Percentiles rank a stretch among this genome's conserved stretches.
phyloP scores from a whole-genome alignment of 2,888 invertebrate genomes.

The Cecidostiba fungosa region DNA sequence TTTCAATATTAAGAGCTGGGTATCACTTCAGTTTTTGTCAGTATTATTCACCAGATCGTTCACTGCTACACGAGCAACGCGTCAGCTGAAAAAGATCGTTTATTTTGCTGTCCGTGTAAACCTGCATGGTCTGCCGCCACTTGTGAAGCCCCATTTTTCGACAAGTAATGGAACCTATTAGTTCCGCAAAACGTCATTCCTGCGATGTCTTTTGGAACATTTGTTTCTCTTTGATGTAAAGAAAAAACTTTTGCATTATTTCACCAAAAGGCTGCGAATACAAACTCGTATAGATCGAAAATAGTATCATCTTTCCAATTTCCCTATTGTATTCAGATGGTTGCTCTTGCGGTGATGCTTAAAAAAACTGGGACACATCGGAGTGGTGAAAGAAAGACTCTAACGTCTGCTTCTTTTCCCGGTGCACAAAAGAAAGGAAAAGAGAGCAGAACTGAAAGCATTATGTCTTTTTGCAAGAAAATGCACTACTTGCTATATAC shows the following conservation, averaged over 20 bases:
- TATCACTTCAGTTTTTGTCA: slow-evolving; percentile 15
- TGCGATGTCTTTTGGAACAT: not conserved
- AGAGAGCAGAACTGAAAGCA: slow-evolving; percentile 3
- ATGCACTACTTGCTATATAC: not conserved
- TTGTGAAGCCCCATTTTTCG: not conserved
- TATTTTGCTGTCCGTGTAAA: not conserved
- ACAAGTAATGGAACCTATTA: not conserved
- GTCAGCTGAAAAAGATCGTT: not conserved
- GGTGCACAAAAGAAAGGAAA: not conserved
- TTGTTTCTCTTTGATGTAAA: not conserved
- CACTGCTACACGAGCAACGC: not conserved
- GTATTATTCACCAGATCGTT: slow-evolving; percentile 6
- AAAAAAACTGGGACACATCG: slow-evolving; percentile 11
- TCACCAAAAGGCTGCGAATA: not conserved
- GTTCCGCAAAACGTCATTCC: not conserved
- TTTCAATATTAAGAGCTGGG: not conserved
- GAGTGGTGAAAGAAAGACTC: slow-evolving; percentile 15
- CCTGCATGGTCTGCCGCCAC: not conserved
- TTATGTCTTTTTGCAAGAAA: slow-evolving; percentile 18
- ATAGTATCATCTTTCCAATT: not conserved
- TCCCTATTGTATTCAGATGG: not conserved
- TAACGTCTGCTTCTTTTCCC: slow-evolving; percentile 3
- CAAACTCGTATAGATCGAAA: not conserved
- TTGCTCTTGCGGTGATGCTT: not conserved
- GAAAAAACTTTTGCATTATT: too few relatives aligned